phyloP scores from a whole-genome alignment of 64 coral and sea anemone genomes.

The Montipora cactus region DNA sequence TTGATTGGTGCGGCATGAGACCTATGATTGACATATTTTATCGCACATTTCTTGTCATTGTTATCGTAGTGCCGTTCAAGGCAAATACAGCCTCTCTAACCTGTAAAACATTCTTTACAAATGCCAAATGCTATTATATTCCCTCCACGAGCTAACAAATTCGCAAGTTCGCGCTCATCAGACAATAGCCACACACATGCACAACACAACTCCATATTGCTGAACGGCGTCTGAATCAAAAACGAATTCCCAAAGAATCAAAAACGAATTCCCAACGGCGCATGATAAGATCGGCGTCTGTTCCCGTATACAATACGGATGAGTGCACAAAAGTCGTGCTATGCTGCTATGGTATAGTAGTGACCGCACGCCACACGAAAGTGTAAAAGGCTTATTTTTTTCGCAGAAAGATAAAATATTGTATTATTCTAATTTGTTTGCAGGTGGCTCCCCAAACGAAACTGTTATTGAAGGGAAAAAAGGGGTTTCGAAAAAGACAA shows the following conservation, averaged over 20 bases:
- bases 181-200: no score
- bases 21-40: neutral
- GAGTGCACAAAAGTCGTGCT: no score
- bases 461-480: constrained; percentile 2
- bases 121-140: no score
- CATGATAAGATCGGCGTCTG: no score
- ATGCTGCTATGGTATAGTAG: no score
- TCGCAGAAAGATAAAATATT: constrained; percentile 11
- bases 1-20: neutral
- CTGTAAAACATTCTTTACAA: neutral
- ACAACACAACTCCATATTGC: no score
- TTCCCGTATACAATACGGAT: no score
- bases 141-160: no score
- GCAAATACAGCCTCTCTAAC: neutral
- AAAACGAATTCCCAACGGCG: no score
- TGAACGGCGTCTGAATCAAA: no score
- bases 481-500: neutral
- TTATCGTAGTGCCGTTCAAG: neutral
- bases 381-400: constrained; percentile 25
- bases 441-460: neutral
- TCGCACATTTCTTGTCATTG: constrained; percentile 1
- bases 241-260: no score
- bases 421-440: constrained; percentile 23
- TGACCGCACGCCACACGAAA: neutral
- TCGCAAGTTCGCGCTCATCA: no score